Base-by-base conservation (phyloP, 2,888 invertebrate genomes). In the Ischnus inquisitorius region DNA sequence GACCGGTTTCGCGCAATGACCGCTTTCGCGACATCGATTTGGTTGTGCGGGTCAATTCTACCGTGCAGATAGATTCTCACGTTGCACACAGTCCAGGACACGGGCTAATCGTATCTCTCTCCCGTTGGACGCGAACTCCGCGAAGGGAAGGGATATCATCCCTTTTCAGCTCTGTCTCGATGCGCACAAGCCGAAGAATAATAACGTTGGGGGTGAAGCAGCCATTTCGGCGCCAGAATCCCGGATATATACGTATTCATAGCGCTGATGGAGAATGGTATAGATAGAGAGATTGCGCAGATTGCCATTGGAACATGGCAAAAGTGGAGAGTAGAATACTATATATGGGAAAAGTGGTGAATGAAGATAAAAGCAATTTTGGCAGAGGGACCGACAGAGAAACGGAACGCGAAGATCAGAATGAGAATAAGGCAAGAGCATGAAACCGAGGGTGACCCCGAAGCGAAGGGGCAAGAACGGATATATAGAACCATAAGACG, bases 191-290 rank as follows among this genome's bases (percentile, higher is more conserved):
- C 60, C 68, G 64, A 64, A 46, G 77, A 82, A 82, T 77, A 74
- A 82, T 72, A 74, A 74, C 28, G 62, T 68, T 64, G 25, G 28
- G 57, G 68, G 60, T 51, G 34, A 83, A 80, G 48, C 83, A 90
- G 90, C 87, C 90, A 68, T 69, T 80, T 79, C 79, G 91, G 90
- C 91, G 91, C 91, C 91, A 83, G 85, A 81, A 79, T 77, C 19
- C 22, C 62, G 46, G 51, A 51, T 77, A 62, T 74, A 79, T 60
- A 65, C 62, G 75, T 78, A 80, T 85, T 79, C 85, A 83, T 78
- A 76, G 68, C 71, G 65, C 39, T 65, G 65, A 41, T 14, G 41
- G 34, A 22, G 51, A 51, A 82, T 67, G 25, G 78, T 60, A 12
- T 22, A 22, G 79, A 72, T 60, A 48, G 71, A 71, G 75, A 71